Evolutionary conservation across 2,888 invertebrate genomes (phyloP).

Genomic region (Standfussiana lucernea): DNA sequence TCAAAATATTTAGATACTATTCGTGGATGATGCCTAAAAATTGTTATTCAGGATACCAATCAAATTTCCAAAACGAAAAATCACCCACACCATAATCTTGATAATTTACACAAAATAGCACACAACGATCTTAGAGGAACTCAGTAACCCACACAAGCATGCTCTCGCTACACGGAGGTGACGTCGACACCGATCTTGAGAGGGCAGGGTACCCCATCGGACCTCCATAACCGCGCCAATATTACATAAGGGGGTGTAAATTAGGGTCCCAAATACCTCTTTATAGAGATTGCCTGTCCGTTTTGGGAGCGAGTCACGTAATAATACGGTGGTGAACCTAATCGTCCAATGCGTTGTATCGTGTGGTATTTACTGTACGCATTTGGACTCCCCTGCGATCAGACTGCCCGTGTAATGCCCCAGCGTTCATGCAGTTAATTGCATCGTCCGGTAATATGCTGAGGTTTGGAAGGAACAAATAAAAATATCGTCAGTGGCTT

Average conservation of each 20-base stretch:
- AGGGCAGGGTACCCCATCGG: constrained; percentile 73
- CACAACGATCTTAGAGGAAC: constrained; percentile 27
- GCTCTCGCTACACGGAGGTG: constrained; percentile 37
- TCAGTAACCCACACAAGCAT: constrained; percentile 40
- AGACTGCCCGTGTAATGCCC: constrained; percentile 46
- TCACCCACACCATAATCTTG: not conserved
- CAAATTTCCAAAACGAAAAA: not conserved
- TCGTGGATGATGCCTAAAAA: not conserved
- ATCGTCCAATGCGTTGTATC: constrained; percentile 75
- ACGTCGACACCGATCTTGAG: constrained; percentile 69
- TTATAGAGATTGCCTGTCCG: constrained; percentile 87
- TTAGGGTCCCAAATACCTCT: constrained; percentile 88
- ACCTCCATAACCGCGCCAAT: constrained; percentile 86
- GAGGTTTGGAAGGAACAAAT: constrained; percentile 29
- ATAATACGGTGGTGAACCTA: constrained; percentile 85
- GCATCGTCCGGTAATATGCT: constrained; percentile 40
- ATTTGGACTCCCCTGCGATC: constrained; percentile 60
- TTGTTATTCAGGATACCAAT: not conserved
- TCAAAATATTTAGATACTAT: not conserved
- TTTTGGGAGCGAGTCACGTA: constrained; percentile 86
- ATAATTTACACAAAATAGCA: constrained; percentile 26
- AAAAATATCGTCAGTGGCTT: constrained; percentile 7
- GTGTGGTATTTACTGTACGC: constrained; percentile 78
- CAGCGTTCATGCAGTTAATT: constrained; percentile 64
- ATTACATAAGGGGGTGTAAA: constrained; percentile 89